These are phyloP conservation scores for Cistogaster globosa DNA, from an alignment of 2,888 invertebrate species.

Conservation along the genomic window DNA sequence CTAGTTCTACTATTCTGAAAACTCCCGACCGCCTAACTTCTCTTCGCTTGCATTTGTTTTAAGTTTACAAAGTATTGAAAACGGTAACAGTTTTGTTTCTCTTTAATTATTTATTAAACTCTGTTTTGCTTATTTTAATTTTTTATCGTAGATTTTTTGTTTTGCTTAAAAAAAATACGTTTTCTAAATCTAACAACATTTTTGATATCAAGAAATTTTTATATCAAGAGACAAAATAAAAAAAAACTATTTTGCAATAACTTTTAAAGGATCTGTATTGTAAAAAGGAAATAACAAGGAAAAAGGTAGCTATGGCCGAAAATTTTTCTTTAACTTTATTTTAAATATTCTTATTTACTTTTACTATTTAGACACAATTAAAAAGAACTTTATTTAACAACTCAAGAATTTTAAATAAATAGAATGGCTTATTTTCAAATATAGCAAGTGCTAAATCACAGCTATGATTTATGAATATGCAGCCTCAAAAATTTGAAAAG, in stretches of 20 bases:
- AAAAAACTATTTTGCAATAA: constrained; percentile 68
- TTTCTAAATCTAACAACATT: constrained; percentile 44
- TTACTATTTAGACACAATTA: background rate
- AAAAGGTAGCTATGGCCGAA: background rate
- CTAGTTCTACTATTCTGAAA: background rate
- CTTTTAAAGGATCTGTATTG: constrained; percentile 16
- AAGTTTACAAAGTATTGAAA: constrained; percentile 63
- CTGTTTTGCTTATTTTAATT: constrained; percentile 5
- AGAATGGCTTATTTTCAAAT: no score
- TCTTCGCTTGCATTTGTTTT: constrained; percentile 59
- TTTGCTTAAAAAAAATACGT: constrained; percentile 13
- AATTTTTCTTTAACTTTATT: background rate
- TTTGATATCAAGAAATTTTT: constrained; percentile 60
- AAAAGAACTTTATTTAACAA: background rate
- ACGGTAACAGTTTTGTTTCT: constrained; percentile 37
- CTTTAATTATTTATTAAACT: constrained; percentile 60
- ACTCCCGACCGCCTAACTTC: constrained; percentile 1
- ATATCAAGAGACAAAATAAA: constrained; percentile 54
- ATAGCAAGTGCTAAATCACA: no score
- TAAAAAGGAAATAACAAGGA: constrained; percentile 2
- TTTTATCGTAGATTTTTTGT: constrained; percentile 48
- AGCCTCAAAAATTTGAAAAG: no score
- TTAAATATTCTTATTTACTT: constrained; percentile 1
- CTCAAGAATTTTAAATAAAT: no score
- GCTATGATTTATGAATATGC: no score